Percentiles rank a stretch among this genome's conserved stretches.
Evolutionary conservation across 2,113 vertebrate genomes (phyloP).

Genomic region (Pyxicephalus adspersus): DNA sequence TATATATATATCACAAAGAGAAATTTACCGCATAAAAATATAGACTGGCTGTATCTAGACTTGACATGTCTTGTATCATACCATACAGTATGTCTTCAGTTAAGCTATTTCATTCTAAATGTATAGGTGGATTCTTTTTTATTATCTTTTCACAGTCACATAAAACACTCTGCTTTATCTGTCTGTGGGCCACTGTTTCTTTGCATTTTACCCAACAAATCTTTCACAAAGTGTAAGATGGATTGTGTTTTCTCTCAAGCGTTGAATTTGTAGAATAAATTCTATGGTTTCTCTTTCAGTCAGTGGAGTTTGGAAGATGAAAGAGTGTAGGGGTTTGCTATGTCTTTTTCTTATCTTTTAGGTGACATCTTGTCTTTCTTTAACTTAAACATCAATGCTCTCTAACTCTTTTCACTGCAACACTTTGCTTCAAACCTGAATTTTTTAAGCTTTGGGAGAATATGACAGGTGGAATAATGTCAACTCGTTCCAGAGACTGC

Average conservation of each 20-base stretch:
- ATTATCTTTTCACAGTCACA: neutral
- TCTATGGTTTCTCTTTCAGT: constrained; percentile 52
- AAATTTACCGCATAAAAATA: too few relatives aligned
- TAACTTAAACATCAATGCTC: constrained; percentile 53
- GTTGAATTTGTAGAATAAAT: constrained; percentile 46
- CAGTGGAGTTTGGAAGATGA: constrained; percentile 51
- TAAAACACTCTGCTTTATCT: constrained; percentile 8
- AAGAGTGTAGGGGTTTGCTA: constrained; percentile 46
- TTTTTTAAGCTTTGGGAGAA: constrained; percentile 53
- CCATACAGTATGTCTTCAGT: too few relatives aligned
- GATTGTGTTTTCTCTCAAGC: constrained; percentile 43
- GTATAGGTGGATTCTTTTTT: constrained; percentile 5
- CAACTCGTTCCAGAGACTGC: constrained; percentile 28
- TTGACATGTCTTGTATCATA: too few relatives aligned
- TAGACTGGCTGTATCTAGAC: too few relatives aligned
- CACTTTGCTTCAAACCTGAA: constrained; percentile 47
- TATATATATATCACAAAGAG: too few relatives aligned
- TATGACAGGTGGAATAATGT: constrained; percentile 48
- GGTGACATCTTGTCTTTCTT: constrained; percentile 52
- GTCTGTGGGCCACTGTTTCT: neutral
- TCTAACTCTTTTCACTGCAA: constrained; percentile 47
- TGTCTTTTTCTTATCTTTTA: constrained; percentile 54
- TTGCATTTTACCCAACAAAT: constrained; percentile 40
- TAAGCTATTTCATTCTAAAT: neutral
- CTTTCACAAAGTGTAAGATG: constrained; percentile 30